Base-by-base conservation (phyloP, 1,140 invertebrate species). In the Drosophila trapezifrons region DNA sequence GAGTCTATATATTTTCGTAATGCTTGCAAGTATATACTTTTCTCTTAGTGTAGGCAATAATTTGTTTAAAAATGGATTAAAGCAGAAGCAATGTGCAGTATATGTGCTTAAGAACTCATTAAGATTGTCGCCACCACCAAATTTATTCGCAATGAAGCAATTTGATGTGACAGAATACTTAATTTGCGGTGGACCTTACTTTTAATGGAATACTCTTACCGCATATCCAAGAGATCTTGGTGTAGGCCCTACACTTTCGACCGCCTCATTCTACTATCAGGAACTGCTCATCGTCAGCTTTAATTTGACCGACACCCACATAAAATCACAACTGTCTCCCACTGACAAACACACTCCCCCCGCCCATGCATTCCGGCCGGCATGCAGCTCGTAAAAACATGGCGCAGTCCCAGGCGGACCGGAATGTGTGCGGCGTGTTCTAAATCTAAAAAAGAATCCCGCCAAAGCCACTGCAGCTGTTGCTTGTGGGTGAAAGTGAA, bases 401-500 rank as follows among this genome's bases (percentile, higher is more conserved):
- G 54, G 47, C 35, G 42, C 74, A 51, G 47, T 42, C 74, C 35
- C 42, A 49, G 49, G 55, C 65, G 13, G 37, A 8, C 40, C 27
- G 67, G 77, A 80, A 77, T 80, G 38, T 51, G 38, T 37, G 52
- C 37, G 51, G 56, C 49, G 42, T 73, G 66, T 58, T 84, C 73
- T 63, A 77, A 77, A 66, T 81, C 63, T 85, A 79, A 57, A 76
- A 79, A 82, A 79, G 56, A 73, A 64, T 58, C 54, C 29, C 52
- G 52, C 64, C 49, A 77, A 77, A 54, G 56, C 42, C 74, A 76
- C 13, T 66, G 63, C 73, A 77, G 81, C 80, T 76, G 80, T 79
- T 85, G 81, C 62, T 67, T 73, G 66, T 77, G 66, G 63, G 77
- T 76, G 59, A 80, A 74, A 85, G 73, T 77, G 51, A 77, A 80